These are phyloP conservation scores for Neolamprologus ventralis DNA, from an alignment of 2,113 vertebrate species.

Conservation along the genomic window DNA sequence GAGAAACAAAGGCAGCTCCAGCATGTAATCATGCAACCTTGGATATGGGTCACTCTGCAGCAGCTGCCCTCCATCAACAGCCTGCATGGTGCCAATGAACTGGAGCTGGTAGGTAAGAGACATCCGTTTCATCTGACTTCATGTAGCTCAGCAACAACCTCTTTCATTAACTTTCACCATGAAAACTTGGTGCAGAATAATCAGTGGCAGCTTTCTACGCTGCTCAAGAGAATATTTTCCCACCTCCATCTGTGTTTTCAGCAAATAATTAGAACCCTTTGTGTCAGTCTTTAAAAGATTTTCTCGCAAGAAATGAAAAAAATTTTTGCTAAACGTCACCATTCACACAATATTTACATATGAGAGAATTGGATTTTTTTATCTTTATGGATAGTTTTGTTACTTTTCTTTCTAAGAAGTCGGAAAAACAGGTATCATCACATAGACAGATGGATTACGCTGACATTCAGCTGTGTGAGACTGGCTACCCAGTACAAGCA, in stretches of 20 bases:
- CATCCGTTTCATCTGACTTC: constrained; percentile 29
- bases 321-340: neutral
- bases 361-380: neutral
- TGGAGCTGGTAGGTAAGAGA: constrained; percentile 36
- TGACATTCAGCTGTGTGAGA: neutral
- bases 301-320: neutral
- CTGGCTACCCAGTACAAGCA: neutral
- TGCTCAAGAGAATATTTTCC: constrained; percentile 9
- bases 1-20: constrained; percentile 23
- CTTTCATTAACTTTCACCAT: constrained; percentile 41
- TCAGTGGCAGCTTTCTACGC: neutral
- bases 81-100: constrained; percentile 36
- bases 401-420: neutral
- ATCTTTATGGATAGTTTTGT: neutral
- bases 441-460: neutral
- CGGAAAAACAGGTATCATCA: neutral
- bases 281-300: neutral
- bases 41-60: constrained; percentile 23
- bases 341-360: neutral
- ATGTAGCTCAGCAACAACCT: constrained; percentile 32
- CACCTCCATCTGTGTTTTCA: neutral
- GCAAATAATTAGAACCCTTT: constrained; percentile 30
- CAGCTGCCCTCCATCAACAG: constrained; percentile 39
- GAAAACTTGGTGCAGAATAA: constrained; percentile 26
- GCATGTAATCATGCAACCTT: constrained; percentile 34